Evolutionary conservation across 2,888 invertebrate genomes (phyloP), one percentile per base, ranked within the genome.

Genomic region (Salpingus planirostris): DNA sequence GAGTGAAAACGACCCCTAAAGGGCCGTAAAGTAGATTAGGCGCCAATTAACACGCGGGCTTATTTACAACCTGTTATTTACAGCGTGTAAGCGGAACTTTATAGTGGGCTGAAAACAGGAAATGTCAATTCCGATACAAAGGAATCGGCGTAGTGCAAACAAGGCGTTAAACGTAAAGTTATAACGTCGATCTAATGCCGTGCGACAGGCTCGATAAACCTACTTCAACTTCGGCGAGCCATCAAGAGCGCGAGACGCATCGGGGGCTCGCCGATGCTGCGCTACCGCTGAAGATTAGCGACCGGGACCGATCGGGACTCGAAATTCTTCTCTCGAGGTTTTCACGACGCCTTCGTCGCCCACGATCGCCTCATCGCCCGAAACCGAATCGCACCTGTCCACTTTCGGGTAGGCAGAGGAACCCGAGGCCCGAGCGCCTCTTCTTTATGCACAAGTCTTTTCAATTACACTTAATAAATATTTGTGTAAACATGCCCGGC

Each of bases 91-190:
- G 15, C 3, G 13, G 15, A 30, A 15, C 30, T 30, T 30, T 30
- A 30, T 30, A 13, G 30, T 13, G 24, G 24, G 13, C 24, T 5
- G 11, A 22, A n/a, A 23, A 29, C 29, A 29, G 29, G 22, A 29
- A 23, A 23, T 30, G 23, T 23, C 30, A 30, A 30, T 30, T 30
- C 12, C 1, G 23, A 21, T 24, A 24, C 24, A 24, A 12, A 24
- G 18, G 18, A 8, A 18, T 6, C 8, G 18, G 18, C 18, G n/a
- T n/a, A n/a, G n/a, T n/a, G n/a, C n/a, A n/a, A n/a, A n/a, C n/a
- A n/a, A n/a, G n/a, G n/a, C n/a, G n/a, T n/a, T n/a, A n/a, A n/a
- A n/a, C n/a, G n/a, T n/a, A n/a, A n/a, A n/a, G n/a, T n/a, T n/a
- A n/a, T n/a, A n/a, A n/a, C n/a, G n/a, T n/a, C n/a, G n/a, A 18